phyloP scores from a whole-genome alignment of 2,888 invertebrate genomes.

The Aradus depressus region DNA sequence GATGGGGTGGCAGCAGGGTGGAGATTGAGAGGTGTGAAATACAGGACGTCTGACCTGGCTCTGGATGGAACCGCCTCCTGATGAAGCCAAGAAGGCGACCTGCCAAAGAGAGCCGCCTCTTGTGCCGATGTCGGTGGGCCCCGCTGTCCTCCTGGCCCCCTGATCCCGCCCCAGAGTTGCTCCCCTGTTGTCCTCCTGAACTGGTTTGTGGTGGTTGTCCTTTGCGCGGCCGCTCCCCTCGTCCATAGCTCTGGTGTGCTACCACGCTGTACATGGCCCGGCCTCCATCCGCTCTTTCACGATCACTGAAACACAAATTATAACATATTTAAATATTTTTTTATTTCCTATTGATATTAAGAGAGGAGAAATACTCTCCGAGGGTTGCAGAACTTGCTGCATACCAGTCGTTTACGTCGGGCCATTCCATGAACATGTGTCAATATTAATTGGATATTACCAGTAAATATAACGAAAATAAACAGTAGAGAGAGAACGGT shows the following conservation, averaged over 20 bases:
- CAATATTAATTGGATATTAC: too few relatives aligned
- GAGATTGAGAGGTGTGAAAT: not conserved
- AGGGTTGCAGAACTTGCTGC: too few relatives aligned
- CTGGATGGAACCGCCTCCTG: conserved; percentile 32
- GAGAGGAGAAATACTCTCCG: too few relatives aligned
- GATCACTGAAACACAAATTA: not conserved
- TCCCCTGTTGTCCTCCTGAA: conserved; percentile 14
- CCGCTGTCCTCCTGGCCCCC: conserved; percentile 12
- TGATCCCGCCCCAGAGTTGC: not conserved
- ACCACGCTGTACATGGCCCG: conserved; percentile 32
- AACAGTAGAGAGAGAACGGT: too few relatives aligned
- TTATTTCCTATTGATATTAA: too few relatives aligned
- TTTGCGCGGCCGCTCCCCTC: conserved; percentile 26
- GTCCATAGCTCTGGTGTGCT: conserved; percentile 31
- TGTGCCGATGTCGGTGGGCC: conserved; percentile 13
- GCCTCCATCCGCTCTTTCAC: conserved; percentile 9
- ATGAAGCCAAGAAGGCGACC: conserved; percentile 33
- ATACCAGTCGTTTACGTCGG: too few relatives aligned
- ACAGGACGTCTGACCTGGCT: conserved; percentile 29
- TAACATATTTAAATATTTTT: too few relatives aligned
- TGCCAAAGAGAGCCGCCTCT: conserved; percentile 29
- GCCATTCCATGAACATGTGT: too few relatives aligned
- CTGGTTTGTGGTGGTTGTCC: conserved; percentile 23
- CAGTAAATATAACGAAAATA: too few relatives aligned
- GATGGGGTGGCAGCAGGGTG: too few relatives aligned